Base-by-base conservation (phyloP, 53 echinoderm and acorn worm species). In the Hippasteria phrygiana region DNA sequence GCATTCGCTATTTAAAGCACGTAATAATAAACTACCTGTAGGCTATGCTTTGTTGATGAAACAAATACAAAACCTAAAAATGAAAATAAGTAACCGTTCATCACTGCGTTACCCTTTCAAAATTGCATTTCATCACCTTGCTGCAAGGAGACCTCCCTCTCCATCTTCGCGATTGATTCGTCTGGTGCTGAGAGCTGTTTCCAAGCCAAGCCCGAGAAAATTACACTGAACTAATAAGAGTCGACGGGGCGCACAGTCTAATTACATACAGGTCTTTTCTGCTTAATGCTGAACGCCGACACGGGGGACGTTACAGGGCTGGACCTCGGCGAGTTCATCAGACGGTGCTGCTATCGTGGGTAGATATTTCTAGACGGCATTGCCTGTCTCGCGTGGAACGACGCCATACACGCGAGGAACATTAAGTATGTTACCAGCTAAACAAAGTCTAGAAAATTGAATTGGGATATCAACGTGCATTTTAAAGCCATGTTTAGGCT, bases 181-280 rank as follows among this genome's bases (percentile, higher is more conserved):
- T 46, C 27, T n/a, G 75, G 71, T 33, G 71, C 71, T 45, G 26
- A 27, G 45, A 24, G 75, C n/a, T n/a, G 53, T 46, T 62, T 24
- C n/a, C 50, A 28, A 50, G 77, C 77, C 31, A 50, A 77, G 31
- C 47, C 53, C 26, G 53, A 27, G 31, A 46, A 16, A 77, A 77
- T 16, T 77, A 32, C 46, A 31, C 27, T 50, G 45, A 40, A 40
- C 31, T 64, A 82, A 82, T 66, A 27, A 32, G 63, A 65, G 63
- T 28, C 62, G 63, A 82, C 31, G n/a, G 66, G 13, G 66, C 64
- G 45, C 28, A 26, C 12, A 29, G 32, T 82, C 28, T 80, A 82
- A 82, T 82, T 82, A 82, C 82, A 82, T 65, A 66, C n/a, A 45
- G 45, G 43, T 16, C 42, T 82, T 80, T 38, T 40, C 32, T 63